Percentiles rank a stretch among this genome's conserved stretches.
Evolutionary conservation across 2,888 invertebrate species (phyloP).

Genomic region (Frankliniella fusca): DNA sequence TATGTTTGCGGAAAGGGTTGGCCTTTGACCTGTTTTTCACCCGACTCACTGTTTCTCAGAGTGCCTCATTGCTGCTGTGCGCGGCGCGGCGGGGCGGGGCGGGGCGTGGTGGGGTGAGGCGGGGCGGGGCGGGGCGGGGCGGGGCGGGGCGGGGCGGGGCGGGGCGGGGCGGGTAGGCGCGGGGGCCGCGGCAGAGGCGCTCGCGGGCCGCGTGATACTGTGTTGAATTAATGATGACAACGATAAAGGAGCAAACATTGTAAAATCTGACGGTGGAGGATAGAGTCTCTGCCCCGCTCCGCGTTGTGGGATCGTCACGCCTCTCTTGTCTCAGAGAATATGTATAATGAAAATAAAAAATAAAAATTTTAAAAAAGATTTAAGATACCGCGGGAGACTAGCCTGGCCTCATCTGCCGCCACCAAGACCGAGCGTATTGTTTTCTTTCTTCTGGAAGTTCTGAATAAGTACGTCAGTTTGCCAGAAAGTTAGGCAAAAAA

Average conservation of each 20-base stretch:
- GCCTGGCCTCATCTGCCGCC: no score
- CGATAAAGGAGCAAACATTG: background rate
- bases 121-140: background rate
- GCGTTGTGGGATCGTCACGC: background rate
- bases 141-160: background rate
- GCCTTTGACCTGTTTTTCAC: background rate
- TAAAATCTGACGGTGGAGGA: background rate
- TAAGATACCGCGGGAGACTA: no score
- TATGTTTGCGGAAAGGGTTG: background rate
- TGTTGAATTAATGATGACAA: background rate
- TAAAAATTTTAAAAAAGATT: no score
- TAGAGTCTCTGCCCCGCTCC: background rate
- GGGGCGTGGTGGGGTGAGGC: background rate
- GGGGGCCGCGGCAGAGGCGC: background rate
- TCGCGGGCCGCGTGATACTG: background rate
- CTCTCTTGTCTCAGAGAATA: background rate
- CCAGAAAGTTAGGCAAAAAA: no score
- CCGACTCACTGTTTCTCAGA: background rate
- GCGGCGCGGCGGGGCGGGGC: no score
- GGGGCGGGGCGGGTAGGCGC: slow-evolving; percentile 1
- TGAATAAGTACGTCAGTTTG: no score
- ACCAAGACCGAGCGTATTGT: no score
- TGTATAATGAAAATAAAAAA: no score
- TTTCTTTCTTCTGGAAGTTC: no score
- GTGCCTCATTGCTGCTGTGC: background rate